These are phyloP conservation scores for Drosophila nr. perissopoda DNA, from an alignment of 2,888 invertebrate genomes.

Conservation along the genomic window DNA sequence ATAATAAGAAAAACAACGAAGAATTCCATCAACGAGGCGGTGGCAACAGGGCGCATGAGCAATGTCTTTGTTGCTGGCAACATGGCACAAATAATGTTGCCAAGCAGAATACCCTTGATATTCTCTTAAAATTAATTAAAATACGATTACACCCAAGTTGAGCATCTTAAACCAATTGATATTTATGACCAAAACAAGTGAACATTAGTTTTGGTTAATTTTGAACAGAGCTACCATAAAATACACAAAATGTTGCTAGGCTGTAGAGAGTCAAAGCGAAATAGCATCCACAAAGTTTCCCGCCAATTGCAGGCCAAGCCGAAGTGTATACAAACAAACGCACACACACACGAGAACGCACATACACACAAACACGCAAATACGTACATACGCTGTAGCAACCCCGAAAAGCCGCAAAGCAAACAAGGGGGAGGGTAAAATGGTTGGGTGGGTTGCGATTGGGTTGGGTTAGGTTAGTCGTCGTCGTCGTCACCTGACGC, in stretches of 20 bases:
- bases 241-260: constrained; percentile 47
- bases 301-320: constrained; percentile 81
- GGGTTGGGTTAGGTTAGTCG: constrained; percentile 39
- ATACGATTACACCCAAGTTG: background rate
- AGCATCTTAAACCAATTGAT: background rate
- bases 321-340: constrained; percentile 70
- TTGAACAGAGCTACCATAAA: constrained; percentile 4
- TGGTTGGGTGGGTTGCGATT: constrained; percentile 24
- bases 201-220: background rate
- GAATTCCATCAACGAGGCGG: constrained; percentile 50
- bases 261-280: constrained; percentile 32
- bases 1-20: constrained; percentile 68
- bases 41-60: constrained; percentile 75
- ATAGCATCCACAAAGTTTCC: constrained; percentile 79
- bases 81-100: constrained; percentile 67
- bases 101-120: background rate
- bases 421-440: constrained; percentile 43
- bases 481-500: constrained; percentile 54
- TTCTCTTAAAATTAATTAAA: background rate
- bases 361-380: constrained; percentile 12
- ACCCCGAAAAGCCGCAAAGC: constrained; percentile 75
- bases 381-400: constrained; percentile 43
- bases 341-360: constrained; percentile 34
- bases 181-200: constrained; percentile 3
- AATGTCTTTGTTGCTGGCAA: constrained; percentile 56